These are phyloP conservation scores for Caretta caretta DNA, from an alignment of 2,113 vertebrate genomes.

Conservation along the genomic window DNA sequence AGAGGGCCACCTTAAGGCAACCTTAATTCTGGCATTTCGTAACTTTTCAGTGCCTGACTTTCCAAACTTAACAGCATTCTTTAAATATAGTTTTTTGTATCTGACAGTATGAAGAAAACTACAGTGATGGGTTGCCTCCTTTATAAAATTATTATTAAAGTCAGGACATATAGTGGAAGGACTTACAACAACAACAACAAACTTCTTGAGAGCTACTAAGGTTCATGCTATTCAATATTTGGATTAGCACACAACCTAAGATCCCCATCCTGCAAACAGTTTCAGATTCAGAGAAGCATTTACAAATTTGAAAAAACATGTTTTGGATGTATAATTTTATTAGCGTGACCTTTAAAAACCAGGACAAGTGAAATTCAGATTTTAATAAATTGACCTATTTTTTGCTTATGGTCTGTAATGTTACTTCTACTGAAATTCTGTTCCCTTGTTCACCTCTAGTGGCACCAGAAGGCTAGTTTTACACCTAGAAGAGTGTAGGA, in stretches of 20 bases:
- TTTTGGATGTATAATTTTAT: background rate
- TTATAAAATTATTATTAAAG: background rate
- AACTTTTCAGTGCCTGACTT: background rate
- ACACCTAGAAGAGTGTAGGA: rapidly evolving
- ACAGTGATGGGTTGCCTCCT: no score
- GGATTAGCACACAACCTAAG: rapidly evolving
- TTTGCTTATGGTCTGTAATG: background rate
- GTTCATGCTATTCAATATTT: background rate
- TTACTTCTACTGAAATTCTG: background rate
- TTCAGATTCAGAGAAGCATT: background rate
- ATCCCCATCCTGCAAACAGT: background rate
- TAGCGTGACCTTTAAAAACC: background rate
- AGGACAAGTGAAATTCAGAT: background rate
- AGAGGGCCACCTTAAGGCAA: background rate
- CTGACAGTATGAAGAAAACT: background rate
- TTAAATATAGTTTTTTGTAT: background rate
- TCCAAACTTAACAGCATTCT: background rate
- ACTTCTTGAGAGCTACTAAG: background rate
- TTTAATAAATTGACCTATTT: background rate
- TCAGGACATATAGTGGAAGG: background rate
- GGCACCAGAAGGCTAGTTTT: background rate
- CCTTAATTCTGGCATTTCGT: background rate
- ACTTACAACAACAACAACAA: background rate
- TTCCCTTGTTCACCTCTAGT: rapidly evolving
- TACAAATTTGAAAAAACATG: rapidly evolving